A percentile compares a stretch with the other conserved stretches of the same genome.
phyloP scores from a whole-genome alignment of 1,140 invertebrate species.

The Heliconius congener region DNA sequence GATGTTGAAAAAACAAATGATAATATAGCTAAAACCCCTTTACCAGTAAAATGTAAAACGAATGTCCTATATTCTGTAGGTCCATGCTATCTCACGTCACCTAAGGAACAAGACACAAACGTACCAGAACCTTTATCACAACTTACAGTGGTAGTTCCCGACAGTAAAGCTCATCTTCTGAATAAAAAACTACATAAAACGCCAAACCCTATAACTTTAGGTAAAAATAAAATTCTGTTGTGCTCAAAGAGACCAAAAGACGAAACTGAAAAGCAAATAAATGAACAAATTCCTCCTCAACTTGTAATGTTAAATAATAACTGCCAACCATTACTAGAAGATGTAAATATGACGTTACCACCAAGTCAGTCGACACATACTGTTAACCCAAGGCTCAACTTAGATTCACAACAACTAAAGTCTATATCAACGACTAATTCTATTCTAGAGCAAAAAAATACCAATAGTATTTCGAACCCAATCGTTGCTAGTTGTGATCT shows the following conservation, averaged over 20 bases:
- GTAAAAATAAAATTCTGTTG: conserved; percentile 47
- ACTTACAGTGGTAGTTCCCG: not conserved
- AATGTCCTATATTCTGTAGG: not conserved
- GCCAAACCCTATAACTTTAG: conserved; percentile 38
- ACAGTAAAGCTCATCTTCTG: conserved; percentile 16
- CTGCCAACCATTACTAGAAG: conserved; percentile 39
- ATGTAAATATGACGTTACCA: conserved; percentile 50
- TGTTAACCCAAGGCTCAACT: conserved; percentile 41
- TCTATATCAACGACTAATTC: conserved; percentile 22
- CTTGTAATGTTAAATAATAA: not conserved
- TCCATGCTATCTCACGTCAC: not conserved
- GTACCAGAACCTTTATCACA: not conserved
- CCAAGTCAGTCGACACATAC: conserved; percentile 45
- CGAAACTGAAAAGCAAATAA: not conserved
- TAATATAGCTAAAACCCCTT: not conserved
- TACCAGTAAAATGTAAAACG: not conserved
- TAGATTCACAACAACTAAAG: conserved; percentile 38
- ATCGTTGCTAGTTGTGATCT: not conserved
- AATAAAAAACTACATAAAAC: conserved; percentile 3
- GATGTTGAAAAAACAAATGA: not conserved
- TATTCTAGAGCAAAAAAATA: not conserved
- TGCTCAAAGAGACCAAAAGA: conserved; percentile 18
- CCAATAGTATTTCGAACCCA: not conserved
- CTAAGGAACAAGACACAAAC: not conserved
- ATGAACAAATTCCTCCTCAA: not conserved